Conservation (phyloP, 2,797 vertebrate genomes). For the Syngnathus acus region DNA sequence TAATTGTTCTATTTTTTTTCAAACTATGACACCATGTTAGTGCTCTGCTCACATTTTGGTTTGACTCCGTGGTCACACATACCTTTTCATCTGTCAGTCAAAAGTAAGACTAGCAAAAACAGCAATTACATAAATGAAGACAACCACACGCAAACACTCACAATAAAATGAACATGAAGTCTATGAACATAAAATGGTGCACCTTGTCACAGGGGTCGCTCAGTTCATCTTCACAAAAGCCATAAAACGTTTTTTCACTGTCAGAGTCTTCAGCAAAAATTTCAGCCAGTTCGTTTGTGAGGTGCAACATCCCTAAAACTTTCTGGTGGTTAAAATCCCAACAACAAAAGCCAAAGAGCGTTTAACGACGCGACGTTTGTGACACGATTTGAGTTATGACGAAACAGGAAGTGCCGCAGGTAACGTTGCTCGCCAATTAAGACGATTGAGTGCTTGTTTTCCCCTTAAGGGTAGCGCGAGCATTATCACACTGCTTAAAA, state of each 20-base stretch:
- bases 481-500: neutral
- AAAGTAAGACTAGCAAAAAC: neutral
- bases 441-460: neutral
- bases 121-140: neutral
- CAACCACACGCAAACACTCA: neutral
- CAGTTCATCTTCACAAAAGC: slow-evolving; percentile 62
- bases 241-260: slow-evolving; percentile 58
- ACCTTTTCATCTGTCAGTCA: neutral
- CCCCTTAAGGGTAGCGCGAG: neutral
- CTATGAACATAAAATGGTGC: neutral
- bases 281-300: slow-evolving; percentile 29
- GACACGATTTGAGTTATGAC: neutral
- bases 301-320: neutral
- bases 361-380: neutral
- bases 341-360: neutral
- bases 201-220: slow-evolving; percentile 29
- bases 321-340: neutral
- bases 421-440: neutral
- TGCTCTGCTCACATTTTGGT: neutral
- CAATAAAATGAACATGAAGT: neutral
- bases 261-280: slow-evolving; percentile 64
- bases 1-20: neutral
- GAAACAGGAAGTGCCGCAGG: neutral
- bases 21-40: neutral
- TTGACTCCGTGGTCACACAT: too few species aligned